Evolutionary conservation across 2,113 vertebrate genomes (phyloP).

Genomic region (Protomyctophum bolini): DNA sequence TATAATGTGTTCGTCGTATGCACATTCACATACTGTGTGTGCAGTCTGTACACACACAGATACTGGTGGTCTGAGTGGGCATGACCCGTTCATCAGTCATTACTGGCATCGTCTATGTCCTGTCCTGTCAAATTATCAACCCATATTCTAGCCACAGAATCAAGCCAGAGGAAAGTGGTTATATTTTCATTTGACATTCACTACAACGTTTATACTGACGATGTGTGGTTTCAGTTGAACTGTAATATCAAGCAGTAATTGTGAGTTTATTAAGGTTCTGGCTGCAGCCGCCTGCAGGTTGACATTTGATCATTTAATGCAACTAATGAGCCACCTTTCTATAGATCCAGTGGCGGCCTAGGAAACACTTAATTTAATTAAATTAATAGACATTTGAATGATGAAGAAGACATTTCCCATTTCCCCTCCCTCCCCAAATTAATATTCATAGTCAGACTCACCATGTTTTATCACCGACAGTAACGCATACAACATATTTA

Average conservation of each 20-base stretch:
- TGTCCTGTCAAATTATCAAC: too few species aligned
- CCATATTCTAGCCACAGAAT: too few species aligned
- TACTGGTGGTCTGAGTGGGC: not conserved
- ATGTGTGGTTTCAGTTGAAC: conserved; percentile 29
- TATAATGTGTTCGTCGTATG: conserved; percentile 15
- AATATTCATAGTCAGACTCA: conserved; percentile 9
- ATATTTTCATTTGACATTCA: conserved; percentile 28
- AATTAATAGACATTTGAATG: conserved; percentile 45
- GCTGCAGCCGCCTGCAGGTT: conserved; percentile 39
- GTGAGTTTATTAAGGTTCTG: conserved; percentile 25
- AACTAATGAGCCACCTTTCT: conserved; percentile 14
- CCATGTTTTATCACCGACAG: conserved; percentile 19
- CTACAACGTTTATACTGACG: conserved; percentile 34
- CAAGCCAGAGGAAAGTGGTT: too few species aligned
- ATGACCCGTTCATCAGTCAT: too few species aligned
- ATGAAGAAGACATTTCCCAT: conserved; percentile 37
- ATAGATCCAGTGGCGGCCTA: conserved; percentile 1
- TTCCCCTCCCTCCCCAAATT: conserved; percentile 16
- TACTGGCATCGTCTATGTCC: too few species aligned
- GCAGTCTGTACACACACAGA: not conserved
- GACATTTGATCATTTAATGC: conserved; percentile 64
- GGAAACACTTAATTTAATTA: conserved; percentile 11
- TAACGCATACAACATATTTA: conserved; percentile 34
- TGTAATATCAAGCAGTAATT: conserved; percentile 29
- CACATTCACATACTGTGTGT: conserved; percentile 22